Conservation (phyloP, 2,113 vertebrate species). For the Callithrix jacchus region DNA sequence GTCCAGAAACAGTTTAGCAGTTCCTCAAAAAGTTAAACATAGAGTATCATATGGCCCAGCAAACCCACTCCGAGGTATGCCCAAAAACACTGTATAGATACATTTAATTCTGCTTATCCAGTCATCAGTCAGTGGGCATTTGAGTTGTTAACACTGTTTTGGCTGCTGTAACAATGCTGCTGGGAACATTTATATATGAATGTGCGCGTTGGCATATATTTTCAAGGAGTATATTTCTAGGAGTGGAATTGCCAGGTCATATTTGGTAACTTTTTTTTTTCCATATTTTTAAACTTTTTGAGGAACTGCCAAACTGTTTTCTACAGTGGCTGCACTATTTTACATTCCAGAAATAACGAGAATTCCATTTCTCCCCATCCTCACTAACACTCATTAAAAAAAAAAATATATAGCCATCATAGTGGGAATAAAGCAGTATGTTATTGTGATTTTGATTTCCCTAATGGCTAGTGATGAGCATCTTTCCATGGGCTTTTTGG, state of each 20-base stretch:
- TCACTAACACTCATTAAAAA: not conserved
- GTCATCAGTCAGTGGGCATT: not conserved
- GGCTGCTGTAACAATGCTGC: not conserved
- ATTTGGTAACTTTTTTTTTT: not conserved
- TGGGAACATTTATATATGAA: not conserved
- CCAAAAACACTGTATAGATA: not conserved
- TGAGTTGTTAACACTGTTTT: not conserved
- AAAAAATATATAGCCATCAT: not conserved
- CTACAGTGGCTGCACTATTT: not conserved
- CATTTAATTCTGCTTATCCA: not conserved
- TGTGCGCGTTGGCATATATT: not conserved
- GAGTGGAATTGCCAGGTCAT: not conserved
- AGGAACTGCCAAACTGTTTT: not conserved
- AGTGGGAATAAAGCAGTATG: not conserved
- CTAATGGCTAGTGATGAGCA: not conserved
- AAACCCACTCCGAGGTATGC: not conserved
- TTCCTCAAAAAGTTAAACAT: not conserved
- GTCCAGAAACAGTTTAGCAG: not conserved
- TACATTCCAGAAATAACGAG: not conserved
- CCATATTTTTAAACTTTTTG: not conserved
- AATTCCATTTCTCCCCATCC: not conserved
- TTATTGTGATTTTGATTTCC: not conserved
- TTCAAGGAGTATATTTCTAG: not conserved
- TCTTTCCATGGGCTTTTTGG: not conserved
- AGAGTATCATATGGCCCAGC: not conserved